Percentiles rank a stretch among this genome's conserved stretches.
Conservation (phyloP, 2,113 vertebrate species). For the Platysteira castanea region DNA sequence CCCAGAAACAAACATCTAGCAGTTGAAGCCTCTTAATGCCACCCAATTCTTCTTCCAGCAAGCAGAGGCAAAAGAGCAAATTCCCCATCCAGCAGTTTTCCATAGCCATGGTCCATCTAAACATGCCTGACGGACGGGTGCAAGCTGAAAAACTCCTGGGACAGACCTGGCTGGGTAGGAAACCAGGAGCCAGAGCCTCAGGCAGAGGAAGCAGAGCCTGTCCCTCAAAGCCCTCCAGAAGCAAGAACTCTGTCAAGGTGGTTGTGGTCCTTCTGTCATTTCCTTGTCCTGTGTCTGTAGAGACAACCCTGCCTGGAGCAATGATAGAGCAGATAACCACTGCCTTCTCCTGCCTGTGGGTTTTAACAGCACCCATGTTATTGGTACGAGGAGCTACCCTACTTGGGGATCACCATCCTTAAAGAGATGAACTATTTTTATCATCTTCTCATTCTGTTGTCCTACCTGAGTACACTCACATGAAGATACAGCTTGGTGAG, state of each 20-base stretch:
- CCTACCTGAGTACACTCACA: not conserved
- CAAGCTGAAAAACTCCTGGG: not conserved
- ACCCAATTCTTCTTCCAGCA: not conserved
- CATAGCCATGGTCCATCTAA: not conserved
- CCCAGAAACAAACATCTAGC: not conserved
- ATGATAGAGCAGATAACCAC: not conserved
- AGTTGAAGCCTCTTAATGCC: not conserved
- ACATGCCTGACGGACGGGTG: not conserved
- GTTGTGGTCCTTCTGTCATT: not conserved
- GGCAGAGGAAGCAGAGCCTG: not conserved
- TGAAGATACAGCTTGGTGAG: not conserved
- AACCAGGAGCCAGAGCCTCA: not conserved
- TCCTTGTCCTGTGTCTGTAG: not conserved
- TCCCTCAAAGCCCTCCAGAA: not conserved
- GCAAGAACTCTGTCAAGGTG: not conserved
- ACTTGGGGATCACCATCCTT: not conserved
- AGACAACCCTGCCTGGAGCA: not conserved
- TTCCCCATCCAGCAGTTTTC: not conserved
- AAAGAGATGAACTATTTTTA: not conserved
- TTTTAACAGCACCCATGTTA: not conserved
- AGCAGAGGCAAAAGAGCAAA: not conserved
- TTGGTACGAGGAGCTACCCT: not conserved
- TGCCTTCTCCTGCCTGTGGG: not conserved
- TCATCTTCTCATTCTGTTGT: not conserved
- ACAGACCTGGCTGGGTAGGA: not conserved